Percentiles rank a stretch among this genome's conserved stretches.
phyloP scores from a whole-genome alignment of 2,888 invertebrate species.

The Drosophila yooni region DNA sequence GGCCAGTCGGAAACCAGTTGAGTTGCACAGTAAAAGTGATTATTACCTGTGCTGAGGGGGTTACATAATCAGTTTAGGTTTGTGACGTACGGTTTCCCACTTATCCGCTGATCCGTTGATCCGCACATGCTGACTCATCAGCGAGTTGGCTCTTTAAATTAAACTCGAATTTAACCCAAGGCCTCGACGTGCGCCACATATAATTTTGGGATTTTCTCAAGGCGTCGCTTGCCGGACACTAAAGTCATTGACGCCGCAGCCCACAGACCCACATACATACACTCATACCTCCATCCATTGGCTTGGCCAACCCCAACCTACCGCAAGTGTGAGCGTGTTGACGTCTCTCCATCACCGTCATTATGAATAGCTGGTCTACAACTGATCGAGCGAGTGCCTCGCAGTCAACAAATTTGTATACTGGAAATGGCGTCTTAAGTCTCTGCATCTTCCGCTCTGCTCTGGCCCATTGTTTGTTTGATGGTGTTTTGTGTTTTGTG shows the following conservation, averaged over 20 bases:
- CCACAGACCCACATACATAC: constrained; percentile 56
- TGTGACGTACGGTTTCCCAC: constrained; percentile 75
- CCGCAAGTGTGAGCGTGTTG: constrained; percentile 71
- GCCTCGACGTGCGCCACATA: constrained; percentile 75
- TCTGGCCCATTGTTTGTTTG: constrained; percentile 49
- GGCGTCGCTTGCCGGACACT: constrained; percentile 72
- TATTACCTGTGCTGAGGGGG: constrained; percentile 61
- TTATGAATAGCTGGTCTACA: constrained; percentile 28
- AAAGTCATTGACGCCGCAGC: constrained; percentile 74
- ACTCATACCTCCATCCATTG: not conserved
- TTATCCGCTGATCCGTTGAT: constrained; percentile 33
- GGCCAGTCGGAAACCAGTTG: constrained; percentile 69
- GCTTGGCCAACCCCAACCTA: constrained; percentile 69
- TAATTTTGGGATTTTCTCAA: constrained; percentile 81
- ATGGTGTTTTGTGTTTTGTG: constrained; percentile 38
- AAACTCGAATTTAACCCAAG: constrained; percentile 77
- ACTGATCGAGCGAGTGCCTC: constrained; percentile 46
- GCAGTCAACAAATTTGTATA: constrained; percentile 56
- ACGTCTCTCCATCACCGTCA: constrained; percentile 41
- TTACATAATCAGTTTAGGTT: constrained; percentile 70
- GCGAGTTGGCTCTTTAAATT: constrained; percentile 68
- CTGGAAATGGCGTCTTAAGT: constrained; percentile 31
- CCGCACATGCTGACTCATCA: constrained; percentile 59
- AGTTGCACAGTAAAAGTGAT: constrained; percentile 74
- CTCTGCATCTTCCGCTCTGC: constrained; percentile 19